phyloP scores from a whole-genome alignment of 2,113 vertebrate species.

The Peucedramus taeniatus region DNA sequence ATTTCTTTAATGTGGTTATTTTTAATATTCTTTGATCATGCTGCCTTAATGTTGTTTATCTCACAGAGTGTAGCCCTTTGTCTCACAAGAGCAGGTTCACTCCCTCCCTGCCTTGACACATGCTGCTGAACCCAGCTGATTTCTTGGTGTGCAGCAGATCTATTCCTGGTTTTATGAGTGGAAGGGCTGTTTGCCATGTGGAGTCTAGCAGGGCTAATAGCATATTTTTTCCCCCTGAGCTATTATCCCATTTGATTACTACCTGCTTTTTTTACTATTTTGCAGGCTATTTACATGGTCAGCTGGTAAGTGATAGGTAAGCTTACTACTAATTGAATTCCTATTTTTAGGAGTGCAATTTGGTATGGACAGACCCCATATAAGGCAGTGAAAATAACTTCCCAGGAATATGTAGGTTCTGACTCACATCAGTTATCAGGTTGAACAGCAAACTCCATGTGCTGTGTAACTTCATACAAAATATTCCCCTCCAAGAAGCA shows the following conservation, averaged over 20 bases:
- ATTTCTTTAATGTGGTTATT: background rate
- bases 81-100: constrained; percentile 25
- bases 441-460: background rate
- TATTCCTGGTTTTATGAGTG: constrained; percentile 43
- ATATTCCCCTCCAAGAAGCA: background rate
- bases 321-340: constrained; percentile 56
- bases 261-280: constrained; percentile 60
- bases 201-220: constrained; percentile 63
- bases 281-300: constrained; percentile 62
- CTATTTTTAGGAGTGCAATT: background rate
- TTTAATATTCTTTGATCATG: constrained; percentile 2
- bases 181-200: constrained; percentile 50
- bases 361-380: constrained; percentile 9
- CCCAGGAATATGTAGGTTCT: background rate
- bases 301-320: constrained; percentile 62
- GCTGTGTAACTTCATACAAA: background rate
- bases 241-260: constrained; percentile 64
- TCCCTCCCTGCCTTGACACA: constrained; percentile 34
- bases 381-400: background rate
- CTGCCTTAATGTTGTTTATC: constrained; percentile 11
- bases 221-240: constrained; percentile 53
- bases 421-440: background rate
- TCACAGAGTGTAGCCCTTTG: constrained; percentile 33
- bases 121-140: background rate
- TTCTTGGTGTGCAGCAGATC: constrained; percentile 44